Base-by-base conservation (phyloP, 1,140 invertebrate species). In the Atopsyche davidsoni region DNA sequence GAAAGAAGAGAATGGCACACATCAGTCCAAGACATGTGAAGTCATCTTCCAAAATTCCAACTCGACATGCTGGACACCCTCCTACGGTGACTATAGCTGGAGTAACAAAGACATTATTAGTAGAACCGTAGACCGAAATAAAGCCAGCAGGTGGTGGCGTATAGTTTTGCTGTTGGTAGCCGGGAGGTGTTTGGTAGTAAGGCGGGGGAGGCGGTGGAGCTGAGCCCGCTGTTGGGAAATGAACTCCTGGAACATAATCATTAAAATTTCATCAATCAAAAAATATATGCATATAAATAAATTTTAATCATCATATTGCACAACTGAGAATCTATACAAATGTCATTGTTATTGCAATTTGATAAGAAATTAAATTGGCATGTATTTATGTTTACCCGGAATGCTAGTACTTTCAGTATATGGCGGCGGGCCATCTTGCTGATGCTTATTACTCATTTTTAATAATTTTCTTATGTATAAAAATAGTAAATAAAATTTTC, bases 1-100 rank as follows among this genome's bases (percentile, higher is more conserved):
- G 89, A 59, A 92, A 92, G 67, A 88, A 91, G 22, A 89, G 71
- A 51, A 93, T 89, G 13, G 88, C 88, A 69, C 88, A 91, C 10
- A 85, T 69, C 14, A 92, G 75, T 47, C 87, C 89, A 7, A 87
- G 69, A 60, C 85, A 88, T 1, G 87, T 86, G 62, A 83, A 88
- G 64, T 89, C 86, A 64, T 92, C 88, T 71, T 91, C 86, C 22
- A 92, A 68, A 22, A 89, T 77, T 14, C 89, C 89, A 46, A 90
- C 85, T 59, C 86, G 74, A 66, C 89, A 92, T 4, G 85, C 83
- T 32, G 89, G 89, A 69, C 89, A 92, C 9, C 80, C 83, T 2
- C 87, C 87, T 9, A 89, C 80, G 0, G 68, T 64, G 13, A 73
- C 67, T 4, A 72, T 71, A 1, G 68, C 65, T 3, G 69, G 69